Evolutionary conservation across 2,113 vertebrate genomes (phyloP), one percentile per base, ranked within the genome.

Genomic region (Hemichromis elongatus): DNA sequence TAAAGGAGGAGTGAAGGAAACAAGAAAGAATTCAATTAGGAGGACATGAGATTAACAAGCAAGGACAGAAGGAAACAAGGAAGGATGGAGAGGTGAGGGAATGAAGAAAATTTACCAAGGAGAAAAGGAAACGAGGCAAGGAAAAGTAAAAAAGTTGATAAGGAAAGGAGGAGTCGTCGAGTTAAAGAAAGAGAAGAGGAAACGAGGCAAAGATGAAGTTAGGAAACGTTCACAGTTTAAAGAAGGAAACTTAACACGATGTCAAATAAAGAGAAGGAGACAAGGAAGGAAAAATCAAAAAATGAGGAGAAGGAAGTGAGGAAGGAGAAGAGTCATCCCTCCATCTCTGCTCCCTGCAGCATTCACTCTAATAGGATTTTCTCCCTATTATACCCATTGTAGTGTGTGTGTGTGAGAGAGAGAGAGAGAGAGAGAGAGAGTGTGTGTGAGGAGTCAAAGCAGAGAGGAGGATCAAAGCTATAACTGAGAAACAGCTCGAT

Each of bases 321-420:
- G 52, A 55, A 26, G 66, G 63, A 35, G 55, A 42, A 47, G 54
- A 6, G 21, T 45, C 53, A 59, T 57, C 10, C 21, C 21, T 45
- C 35, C 54, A 45, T 59, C 56, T 79, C 77, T 28, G 77, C 53
- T 73, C 66, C 37, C 54, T 79, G 21, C 77, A 79, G 35, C 37
- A 30, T 57, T 28, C n/a, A 40, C 77, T 61, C 55, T 59, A 79
- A 55, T 12, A 45, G 68, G 68, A 50, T 73, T 73, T 73, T 73
- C 68, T 73, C 68, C 68, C 68, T 26, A 50, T 73, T 73, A 73
- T 73, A 73, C 42, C 42, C 68, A 28, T 28, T 73, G 66, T 28
- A 28, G 66, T 11, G 37, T 0, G 37, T 45, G 37, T 0, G 61
- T 21, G 3, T 5, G n/a, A n/a, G n/a, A n/a, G n/a, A n/a, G n/a